These are phyloP conservation scores for Malthinus seriepunctatus DNA, from an alignment of 2,888 invertebrate species.

Conservation along the genomic window DNA sequence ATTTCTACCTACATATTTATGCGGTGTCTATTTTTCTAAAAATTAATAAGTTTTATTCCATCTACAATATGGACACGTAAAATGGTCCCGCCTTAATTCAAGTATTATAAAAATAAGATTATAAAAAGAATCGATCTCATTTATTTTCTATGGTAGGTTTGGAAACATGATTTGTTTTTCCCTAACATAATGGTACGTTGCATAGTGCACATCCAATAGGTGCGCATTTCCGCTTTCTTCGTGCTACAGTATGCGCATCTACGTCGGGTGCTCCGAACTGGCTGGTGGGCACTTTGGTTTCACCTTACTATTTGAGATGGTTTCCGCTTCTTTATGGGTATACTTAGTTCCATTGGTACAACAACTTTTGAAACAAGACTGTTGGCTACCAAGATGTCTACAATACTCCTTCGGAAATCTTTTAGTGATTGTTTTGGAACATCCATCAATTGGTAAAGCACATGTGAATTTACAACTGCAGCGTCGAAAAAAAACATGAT, in stretches of 20 bases:
- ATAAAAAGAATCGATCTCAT: too few relatives aligned
- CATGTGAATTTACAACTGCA: not conserved
- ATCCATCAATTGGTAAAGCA: not conserved
- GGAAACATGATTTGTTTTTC: conserved; percentile 24
- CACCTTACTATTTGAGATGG: not conserved
- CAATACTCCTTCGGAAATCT: conserved; percentile 26
- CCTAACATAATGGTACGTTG: conserved; percentile 28
- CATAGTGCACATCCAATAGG: conserved; percentile 32
- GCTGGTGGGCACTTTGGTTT: conserved; percentile 17
- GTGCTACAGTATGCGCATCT: conserved; percentile 34
- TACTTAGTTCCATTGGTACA: too few relatives aligned
- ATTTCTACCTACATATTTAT: too few relatives aligned
- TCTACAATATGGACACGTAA: too few relatives aligned
- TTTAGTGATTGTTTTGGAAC: conserved; percentile 10
- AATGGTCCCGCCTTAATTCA: too few relatives aligned
- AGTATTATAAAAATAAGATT: too few relatives aligned
- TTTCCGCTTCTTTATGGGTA: too few relatives aligned
- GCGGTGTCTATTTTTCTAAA: too few relatives aligned
- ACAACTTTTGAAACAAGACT: not conserved
- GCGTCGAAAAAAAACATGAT: conserved; percentile 39
- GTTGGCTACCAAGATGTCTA: conserved; percentile 21
- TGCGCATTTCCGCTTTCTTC: conserved; percentile 23
- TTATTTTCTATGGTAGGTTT: conserved; percentile 8
- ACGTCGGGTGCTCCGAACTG: conserved; percentile 17
- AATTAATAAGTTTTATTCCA: too few relatives aligned